Evolutionary conservation across 1,140 invertebrate species (phyloP), one percentile per base, ranked within the genome.

Genomic region (Drosophila aff.): DNA sequence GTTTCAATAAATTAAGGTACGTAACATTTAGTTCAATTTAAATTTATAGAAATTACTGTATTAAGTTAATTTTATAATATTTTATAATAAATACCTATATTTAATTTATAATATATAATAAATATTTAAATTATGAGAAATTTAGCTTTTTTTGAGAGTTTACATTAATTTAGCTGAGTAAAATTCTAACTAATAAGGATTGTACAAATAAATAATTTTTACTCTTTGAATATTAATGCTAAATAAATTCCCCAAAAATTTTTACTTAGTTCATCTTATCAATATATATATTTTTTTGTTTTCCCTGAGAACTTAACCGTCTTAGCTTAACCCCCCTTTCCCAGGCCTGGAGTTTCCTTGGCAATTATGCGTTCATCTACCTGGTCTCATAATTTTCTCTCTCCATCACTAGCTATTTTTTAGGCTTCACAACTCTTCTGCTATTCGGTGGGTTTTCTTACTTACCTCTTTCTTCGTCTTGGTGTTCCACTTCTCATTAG

Each of bases 401-500:
- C 41, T 52, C 38, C 40, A 47, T 21, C 43, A 16, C 15, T 13
- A 10, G 36, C 46, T 38, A 43, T 73, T 77, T 77, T 69, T 77
- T 77, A 77, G 74, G 72, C 72, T 53, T 64, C 59, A 23, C 47
- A 75, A 57, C 41, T 73, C 55, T 61, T 59, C 46, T 73, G 68
- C 71, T 57, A 72, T 73, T 73, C 53, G 41, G 65, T 68, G 63
- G 65, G 36, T 18, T 47, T 71, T 68, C 15, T 23, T 44, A 23
- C 50, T 28, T 46, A 15, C n/a, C 52, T 55, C 52, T 38, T 55
- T 55, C 36, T 23, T n/a, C 21, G 53, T 62, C 50, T 66, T 23
- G 49, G 44, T 89, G 83, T 89, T 74, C 72, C 69, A 80, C 66
- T 87, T 83, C 83, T 83, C 83, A 87, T 87, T 87, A 83, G 71